Evolutionary conservation across 1,140 invertebrate species (phyloP).

Genomic region (Brachionus angularis): DNA sequence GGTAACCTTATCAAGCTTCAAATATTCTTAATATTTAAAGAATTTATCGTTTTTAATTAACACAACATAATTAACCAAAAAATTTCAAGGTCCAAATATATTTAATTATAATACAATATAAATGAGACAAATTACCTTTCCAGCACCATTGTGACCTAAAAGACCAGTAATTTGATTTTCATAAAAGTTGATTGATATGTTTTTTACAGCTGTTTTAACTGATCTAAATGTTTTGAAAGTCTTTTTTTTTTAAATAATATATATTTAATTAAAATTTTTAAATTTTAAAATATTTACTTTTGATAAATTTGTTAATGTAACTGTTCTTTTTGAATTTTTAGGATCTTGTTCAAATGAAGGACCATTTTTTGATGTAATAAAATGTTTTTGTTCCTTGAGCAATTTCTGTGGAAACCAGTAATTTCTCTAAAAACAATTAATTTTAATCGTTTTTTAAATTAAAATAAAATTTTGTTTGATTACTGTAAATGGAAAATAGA

Average conservation of each 20-base stretch:
- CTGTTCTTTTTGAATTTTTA: background rate
- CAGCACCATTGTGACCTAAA: conserved; percentile 70
- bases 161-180: conserved; percentile 59
- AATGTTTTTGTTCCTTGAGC: no score
- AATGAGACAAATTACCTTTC: conserved; percentile 59
- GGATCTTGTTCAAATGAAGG: conserved; percentile 34
- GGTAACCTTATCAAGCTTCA: no score
- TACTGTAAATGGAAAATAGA: conserved; percentile 70
- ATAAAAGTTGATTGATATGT: conserved; percentile 57
- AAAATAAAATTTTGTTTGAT: background rate
- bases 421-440: background rate
- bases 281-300: conserved; percentile 2
- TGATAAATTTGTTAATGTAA: background rate
- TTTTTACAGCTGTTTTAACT: conserved; percentile 52
- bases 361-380: background rate
- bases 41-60: background rate
- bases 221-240: conserved; percentile 46
- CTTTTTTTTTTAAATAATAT: conserved; percentile 46
- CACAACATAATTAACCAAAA: background rate
- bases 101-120: conserved; percentile 66
- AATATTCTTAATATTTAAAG: background rate
- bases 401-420: conserved; percentile 41
- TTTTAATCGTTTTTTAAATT: background rate
- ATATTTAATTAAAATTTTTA: conserved; percentile 45
- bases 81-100: background rate